Base-by-base conservation (phyloP, 2,888 invertebrate genomes). In the Rhingia campestris region DNA sequence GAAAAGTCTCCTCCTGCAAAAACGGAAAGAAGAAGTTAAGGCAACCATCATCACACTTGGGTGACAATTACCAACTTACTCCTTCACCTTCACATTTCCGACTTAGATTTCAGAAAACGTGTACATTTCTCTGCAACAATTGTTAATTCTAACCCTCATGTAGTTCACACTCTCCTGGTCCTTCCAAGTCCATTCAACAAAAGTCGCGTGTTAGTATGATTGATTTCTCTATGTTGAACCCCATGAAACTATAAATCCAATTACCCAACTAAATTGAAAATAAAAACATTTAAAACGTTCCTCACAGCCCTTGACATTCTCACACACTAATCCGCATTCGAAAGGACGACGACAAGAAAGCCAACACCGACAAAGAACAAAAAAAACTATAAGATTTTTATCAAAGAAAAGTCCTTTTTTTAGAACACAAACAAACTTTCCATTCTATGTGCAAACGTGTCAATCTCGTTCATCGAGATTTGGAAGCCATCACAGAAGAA, bases 391-490 rank as follows among this genome's bases (percentile, higher is more conserved):
- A 59, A 51, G 37, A 14, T 49, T 35, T 41, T 43, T 43, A 49
- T 75, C 45, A 70, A 70, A 70, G 61, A n/a, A 41, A 74, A 22
- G 43, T 37, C 37, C 7, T 53, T 58, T 39, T 39, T 51, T n/a
- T 12, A 35, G 35, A 70, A 69, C 37, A 53, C 35, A 70, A 67
- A 53, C 35, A 70, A 67, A 73, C 45, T 73, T 82, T 73, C 22
- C 54, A 67, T 67, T 66, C 79, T 63, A 73, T 79, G 59, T 63
- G 79, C 41, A 73, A 67, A 67, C 63, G 79, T 82, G 82, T 82
- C 82, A 82, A 82, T 82, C 72, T 73, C 67, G 43, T 69, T 77
- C 39, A 63, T 47, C 61, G 72, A 81, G 77, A 81, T 77, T 77
- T 72, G 14, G 47, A 66, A 73, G 9, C 69, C 73, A 63, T 73